Base-by-base conservation (phyloP, 2,797 vertebrate species). In the Gambelia wislizenii region DNA sequence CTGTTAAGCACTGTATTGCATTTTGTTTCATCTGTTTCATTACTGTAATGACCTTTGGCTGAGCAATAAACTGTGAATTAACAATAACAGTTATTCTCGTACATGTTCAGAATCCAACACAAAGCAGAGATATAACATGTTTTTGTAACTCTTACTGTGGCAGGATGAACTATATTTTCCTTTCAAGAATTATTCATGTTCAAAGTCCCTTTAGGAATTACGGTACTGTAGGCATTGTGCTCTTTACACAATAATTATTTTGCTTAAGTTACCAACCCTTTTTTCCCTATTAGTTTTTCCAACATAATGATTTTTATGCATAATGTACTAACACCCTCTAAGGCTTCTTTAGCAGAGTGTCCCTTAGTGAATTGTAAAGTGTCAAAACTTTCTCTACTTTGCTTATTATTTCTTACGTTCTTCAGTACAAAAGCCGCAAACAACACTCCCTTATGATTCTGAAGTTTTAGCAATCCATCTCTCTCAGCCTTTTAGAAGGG, bases 401-500 rank as follows among this genome's bases (percentile, higher is more conserved):
- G 14, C 30, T 85, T 6, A 30, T 74, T 80, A 33, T 64, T 52
- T 82, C 59, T 80, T 87, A 25, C 18, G 42, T 75, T 47, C 49
- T 84, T 22, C 69, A 16, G 16, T 25, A 79, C n/a, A 49, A 67
- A 84, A 81, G 36, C 56, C 76, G 56, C 14, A 85, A 54, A 67
- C 69, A 75, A 74, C 84, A 44, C 67, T 81, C 69, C 56, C 56
- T 47, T 74, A 30, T 16, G 76, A 44, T 69, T 81, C 42, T 85
- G n/a, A 82, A 82, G 20, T 33, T 76, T 85, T 81, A 88, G 54
- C 13, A 84, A 76, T 88, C 56, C 54, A 59, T 83, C 77, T 61
- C 74, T 67, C 39, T 85, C 69, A 56, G 49, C 33, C 13, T 30
- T 36, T 84, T 87, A 44, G 67, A 80, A 12, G 67, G 67, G 22